A percentile compares a stretch with the other conserved stretches of the same genome.
Evolutionary conservation across 2,797 vertebrate species (phyloP).

Genomic region (Lerista edwardsae): DNA sequence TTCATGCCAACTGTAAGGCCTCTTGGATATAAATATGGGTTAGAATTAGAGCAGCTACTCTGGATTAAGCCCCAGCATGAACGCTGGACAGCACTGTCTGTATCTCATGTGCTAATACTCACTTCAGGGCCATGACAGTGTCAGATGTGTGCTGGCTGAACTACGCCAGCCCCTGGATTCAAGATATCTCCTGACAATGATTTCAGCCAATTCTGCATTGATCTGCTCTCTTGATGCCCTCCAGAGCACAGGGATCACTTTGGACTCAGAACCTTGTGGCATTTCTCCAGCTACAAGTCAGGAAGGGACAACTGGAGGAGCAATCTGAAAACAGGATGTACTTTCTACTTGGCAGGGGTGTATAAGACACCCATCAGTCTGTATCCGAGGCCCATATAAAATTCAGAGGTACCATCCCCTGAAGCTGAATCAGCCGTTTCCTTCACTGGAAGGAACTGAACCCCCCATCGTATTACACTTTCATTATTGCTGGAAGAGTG

Average conservation of each 20-base stretch:
- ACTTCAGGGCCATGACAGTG: background rate
- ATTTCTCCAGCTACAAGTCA: background rate
- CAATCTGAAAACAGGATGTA: background rate
- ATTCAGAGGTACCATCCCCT: background rate
- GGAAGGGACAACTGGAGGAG: background rate
- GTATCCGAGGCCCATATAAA: background rate
- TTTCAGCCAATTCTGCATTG: background rate
- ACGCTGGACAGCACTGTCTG: background rate
- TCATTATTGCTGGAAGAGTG: constrained; percentile 18
- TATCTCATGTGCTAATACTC: background rate
- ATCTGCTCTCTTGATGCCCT: background rate
- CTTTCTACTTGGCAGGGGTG: background rate
- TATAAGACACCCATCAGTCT: background rate
- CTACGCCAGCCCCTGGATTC: background rate
- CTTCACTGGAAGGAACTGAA: background rate
- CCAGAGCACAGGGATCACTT: background rate
- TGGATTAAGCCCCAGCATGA: constrained; percentile 1
- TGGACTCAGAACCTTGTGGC: background rate
- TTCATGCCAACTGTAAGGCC: background rate
- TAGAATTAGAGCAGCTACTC: background rate
- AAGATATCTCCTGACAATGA: background rate
- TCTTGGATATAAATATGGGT: background rate
- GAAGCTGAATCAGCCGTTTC: background rate
- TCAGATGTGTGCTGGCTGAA: background rate
- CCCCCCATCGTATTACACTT: background rate